Conservation (phyloP, 2,888 invertebrate genomes). For the Thecophora atra region DNA sequence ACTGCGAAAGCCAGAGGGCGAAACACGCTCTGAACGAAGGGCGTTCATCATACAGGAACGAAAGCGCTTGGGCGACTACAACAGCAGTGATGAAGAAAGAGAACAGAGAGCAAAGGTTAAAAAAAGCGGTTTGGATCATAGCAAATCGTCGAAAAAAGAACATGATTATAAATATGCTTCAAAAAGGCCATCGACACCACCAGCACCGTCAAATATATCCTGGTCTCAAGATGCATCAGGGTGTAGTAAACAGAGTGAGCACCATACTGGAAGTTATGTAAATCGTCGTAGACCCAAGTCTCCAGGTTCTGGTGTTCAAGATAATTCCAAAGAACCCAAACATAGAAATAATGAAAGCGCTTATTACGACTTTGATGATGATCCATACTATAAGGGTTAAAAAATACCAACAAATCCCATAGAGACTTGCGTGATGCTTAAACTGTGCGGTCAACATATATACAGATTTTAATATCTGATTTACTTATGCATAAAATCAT, state of each 20-base stretch:
- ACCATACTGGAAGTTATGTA: neutral
- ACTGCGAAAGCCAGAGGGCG: conserved; percentile 52
- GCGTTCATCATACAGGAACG: conserved; percentile 57
- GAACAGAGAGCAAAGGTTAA: neutral
- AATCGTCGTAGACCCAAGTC: neutral
- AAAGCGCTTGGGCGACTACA: conserved; percentile 50
- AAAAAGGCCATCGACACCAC: conserved; percentile 11
- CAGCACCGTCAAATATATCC: conserved; percentile 14
- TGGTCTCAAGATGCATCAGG: conserved; percentile 21
- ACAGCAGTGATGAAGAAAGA: conserved; percentile 39
- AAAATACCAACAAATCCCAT: neutral
- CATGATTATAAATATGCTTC: conserved; percentile 2
- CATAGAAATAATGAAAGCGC: neutral
- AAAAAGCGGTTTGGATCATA: conserved; percentile 14
- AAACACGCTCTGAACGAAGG: conserved; percentile 53
- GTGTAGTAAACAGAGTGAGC: neutral
- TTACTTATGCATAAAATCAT: too few species aligned
- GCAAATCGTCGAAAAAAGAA: conserved; percentile 18
- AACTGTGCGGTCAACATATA: too few species aligned
- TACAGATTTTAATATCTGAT: too few species aligned
- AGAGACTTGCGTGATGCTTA: too few species aligned
- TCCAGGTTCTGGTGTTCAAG: neutral
- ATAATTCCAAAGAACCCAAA: neutral
- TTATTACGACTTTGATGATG: conserved; percentile 36
- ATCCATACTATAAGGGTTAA: conserved; percentile 38